A percentile compares a stretch with the other conserved stretches of the same genome.
phyloP scores from a whole-genome alignment of 2,797 vertebrate genomes.

The Pyrocephalus nanus region DNA sequence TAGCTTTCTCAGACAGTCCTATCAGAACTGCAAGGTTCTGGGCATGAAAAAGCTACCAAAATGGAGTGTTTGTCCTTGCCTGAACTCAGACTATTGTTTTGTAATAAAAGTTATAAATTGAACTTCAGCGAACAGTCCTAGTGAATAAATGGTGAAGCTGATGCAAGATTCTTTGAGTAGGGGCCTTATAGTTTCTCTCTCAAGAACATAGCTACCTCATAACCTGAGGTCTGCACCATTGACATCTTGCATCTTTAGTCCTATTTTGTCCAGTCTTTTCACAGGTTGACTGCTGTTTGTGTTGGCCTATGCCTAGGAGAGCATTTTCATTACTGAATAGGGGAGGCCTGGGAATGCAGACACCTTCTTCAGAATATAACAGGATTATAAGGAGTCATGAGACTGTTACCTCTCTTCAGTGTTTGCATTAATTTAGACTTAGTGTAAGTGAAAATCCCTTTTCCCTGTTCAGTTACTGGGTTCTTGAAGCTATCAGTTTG shows the following conservation, averaged over 20 bases:
- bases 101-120: conserved; percentile 17
- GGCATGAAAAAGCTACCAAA: neutral
- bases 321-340: neutral
- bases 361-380: conserved; percentile 17
- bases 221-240: neutral
- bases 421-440: conserved; percentile 54
- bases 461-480: conserved; percentile 27
- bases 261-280: neutral
- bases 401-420: conserved; percentile 35
- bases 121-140: neutral
- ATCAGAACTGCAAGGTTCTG: neutral
- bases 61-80: neutral
- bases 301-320: neutral
- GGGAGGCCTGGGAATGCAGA: neutral
- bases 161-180: neutral
- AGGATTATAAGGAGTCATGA: conserved; percentile 36
- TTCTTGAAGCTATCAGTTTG: conserved; percentile 29
- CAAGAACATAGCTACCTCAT: neutral
- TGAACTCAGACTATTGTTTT: neutral
- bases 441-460: conserved; percentile 25
- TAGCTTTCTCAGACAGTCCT: neutral
- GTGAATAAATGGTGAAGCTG: neutral
- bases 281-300: neutral
- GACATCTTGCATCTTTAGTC: neutral
- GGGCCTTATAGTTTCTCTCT: neutral